Evolutionary conservation across 2,888 invertebrate genomes (phyloP), one percentile per base, ranked within the genome.

Genomic region (Drosophila hamatofila): DNA sequence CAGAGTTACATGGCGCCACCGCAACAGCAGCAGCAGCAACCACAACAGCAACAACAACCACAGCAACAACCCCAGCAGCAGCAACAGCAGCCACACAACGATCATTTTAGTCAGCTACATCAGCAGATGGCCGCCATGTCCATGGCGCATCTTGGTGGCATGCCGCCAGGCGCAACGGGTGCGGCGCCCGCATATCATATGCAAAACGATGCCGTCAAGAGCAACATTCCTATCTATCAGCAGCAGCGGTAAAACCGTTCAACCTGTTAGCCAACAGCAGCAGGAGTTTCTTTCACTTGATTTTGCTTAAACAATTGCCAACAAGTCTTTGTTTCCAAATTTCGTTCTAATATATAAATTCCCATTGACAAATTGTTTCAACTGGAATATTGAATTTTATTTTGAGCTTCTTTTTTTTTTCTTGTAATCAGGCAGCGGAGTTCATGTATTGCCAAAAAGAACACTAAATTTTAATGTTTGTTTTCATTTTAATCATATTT

Each of bases 161-260:
- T 75, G 62, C 80, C 74, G 41, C 85, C 67, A 37, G 72, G 64
- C 7, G 60, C 64, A 21, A 60, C 76, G 37, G 71, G 79, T 23
- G 71, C 75, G 48, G 81, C 84, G 55, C 90, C 91, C 63, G 92
- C 88, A 61, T 90, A 91, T 80, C 90, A 91, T 67, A 89, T 90
- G 64, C 92, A 91, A 75, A 91, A 90, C 76, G 92, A 92, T 77
- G 83, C 91, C 55, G 85, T 91, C 56, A 92, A 91, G 74, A 90
- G 91, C 70, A 92, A 92, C 91, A 93, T 93, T 92, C 93, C 93
- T 79, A 91, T 93, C 72, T 93, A 92, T 81, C 92, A 93, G 81
- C 93, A 93, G 81, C 93, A 93, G 83, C 92, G 93, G 91, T 93
- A 93, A 93, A 90, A 91, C 72, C 62, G 73, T 66, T 62, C 4